Base-by-base conservation (phyloP, 2,113 vertebrate genomes). In the Pomatorhinus ruficollis region DNA sequence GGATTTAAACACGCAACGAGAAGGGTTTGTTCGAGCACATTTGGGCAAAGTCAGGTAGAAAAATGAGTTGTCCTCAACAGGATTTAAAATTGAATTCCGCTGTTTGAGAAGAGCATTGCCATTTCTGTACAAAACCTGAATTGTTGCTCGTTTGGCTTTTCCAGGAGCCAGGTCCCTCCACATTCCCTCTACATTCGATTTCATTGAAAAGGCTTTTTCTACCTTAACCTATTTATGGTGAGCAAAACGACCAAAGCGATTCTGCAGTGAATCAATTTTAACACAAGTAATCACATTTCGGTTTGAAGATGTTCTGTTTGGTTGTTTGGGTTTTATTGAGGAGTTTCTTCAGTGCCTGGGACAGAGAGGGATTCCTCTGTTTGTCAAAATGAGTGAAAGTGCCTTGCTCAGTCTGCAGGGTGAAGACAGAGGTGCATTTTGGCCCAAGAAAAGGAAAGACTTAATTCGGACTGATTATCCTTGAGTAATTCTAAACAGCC, bases 401-500 rank as follows among this genome's bases (percentile, higher is more conserved):
- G 53, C 50, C 50, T 61, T 57, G 47, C 83, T 88, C 54, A 30
- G 47, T 18, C 69, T 81, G 45, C 72, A 19, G 65, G 22, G 39
- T 57, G 75, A 88, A 68, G 69, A 76, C 60, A 42, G 68, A 65
- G 60, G 44, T 60, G 75, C 23, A 8, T 56, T 83, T 81, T 59
- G 33, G 52, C 78, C 65, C 68, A 59, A 70, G 59, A n/a, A 53
- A n/a, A 93, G 53, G 60, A 83, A 94, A 95, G 56, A 54, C 64
- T 65, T 72, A 53, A 92, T 89, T 85, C 77, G 86, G 83, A 90
- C 61, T 64, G 49, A 90, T 94, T 74, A 78, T 61, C 83, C 92
- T 69, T 18, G 54, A 94, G 74, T 74, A 82, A 91, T 69, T 94
- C 83, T 60, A 87, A 95, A 72, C 83, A 94, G 68, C 19, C 78